Base-by-base conservation (phyloP, 2,888 invertebrate species). In the Drosophila rellima region DNA sequence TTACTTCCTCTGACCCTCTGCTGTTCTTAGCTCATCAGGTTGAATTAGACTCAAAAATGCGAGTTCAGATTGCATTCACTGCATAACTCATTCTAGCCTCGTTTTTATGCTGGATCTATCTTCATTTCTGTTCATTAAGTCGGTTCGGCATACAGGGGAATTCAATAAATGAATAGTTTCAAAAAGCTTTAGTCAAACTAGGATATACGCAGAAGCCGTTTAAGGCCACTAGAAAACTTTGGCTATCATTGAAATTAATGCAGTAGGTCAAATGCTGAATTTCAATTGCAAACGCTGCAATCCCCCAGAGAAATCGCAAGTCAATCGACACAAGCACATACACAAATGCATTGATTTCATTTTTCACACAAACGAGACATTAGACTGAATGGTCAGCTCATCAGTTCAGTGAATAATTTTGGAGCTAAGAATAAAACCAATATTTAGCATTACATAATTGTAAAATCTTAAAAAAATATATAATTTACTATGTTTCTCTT, bases 241-340 rank as follows among this genome's bases (percentile, higher is more conserved):
- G 55, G 7, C 42, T 31, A 31, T 59, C 56, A 61, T 79, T 72
- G 70, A 73, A 79, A 63, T 63, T 13, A 44, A 65, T 62, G 54
- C 51, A 70, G 35, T 48, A 42, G 44, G 40, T 65, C 50, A 71
- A 54, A 31, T 35, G 35, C 26, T 39, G 26, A 64, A 52, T 52
- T 54, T 48, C 26, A 72, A 68, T 59, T 72, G 57, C 31, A 42
- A 72, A 47, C 42, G 31, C 13, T 20, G 42, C 47, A 18, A 33
- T 13, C 11, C 33, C 45, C 48, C 31, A 11, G 45, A 18, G 40
- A 47, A 63, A 47, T 56, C 11, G 15, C 64, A 42, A 48, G 37
- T 51, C 37, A 51, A 15, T 35, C 51, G 3, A 51, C 35, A 10
- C 8, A 20, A 31, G 18, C 33, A 33, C 48, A 23, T 23, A 37